Evolutionary conservation across 2,888 invertebrate species (phyloP).

Genomic region (Lochmaea crataegi): DNA sequence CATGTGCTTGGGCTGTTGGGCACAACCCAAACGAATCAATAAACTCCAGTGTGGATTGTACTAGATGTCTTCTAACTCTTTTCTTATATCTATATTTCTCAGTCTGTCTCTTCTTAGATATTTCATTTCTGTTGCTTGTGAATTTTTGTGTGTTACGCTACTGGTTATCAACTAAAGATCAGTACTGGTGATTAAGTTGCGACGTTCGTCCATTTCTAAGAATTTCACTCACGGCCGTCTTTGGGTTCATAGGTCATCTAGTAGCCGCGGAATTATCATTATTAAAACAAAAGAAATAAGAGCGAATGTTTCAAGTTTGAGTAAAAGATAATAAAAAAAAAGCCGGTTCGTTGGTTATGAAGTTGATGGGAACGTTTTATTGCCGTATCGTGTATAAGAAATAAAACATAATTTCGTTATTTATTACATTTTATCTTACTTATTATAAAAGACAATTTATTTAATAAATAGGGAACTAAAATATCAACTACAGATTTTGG

Average conservation of each 20-base stretch:
- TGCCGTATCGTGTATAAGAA: slow-evolving; percentile 46
- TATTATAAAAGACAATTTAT: slow-evolving; percentile 28
- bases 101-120: no score
- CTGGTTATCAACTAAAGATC: slow-evolving; percentile 43
- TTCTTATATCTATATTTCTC: no score
- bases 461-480: neutral
- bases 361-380: slow-evolving; percentile 42
- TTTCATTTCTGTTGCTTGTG: no score
- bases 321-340: slow-evolving; percentile 45
- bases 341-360: slow-evolving; percentile 35
- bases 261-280: slow-evolving; percentile 50
- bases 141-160: neutral
- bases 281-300: slow-evolving; percentile 51
- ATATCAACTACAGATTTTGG: no score
- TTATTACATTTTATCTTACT: slow-evolving; percentile 46
- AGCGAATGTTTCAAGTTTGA: slow-evolving; percentile 46
- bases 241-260: slow-evolving; percentile 49
- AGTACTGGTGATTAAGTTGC: slow-evolving; percentile 43
- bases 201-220: slow-evolving; percentile 47
- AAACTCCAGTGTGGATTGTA: no score
- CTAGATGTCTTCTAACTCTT: no score
- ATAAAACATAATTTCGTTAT: slow-evolving; percentile 49
- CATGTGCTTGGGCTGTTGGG: no score
- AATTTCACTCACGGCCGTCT: slow-evolving; percentile 50
- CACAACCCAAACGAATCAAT: no score